phyloP scores from a whole-genome alignment of 2,888 invertebrate species.

The Pammene aurita region DNA sequence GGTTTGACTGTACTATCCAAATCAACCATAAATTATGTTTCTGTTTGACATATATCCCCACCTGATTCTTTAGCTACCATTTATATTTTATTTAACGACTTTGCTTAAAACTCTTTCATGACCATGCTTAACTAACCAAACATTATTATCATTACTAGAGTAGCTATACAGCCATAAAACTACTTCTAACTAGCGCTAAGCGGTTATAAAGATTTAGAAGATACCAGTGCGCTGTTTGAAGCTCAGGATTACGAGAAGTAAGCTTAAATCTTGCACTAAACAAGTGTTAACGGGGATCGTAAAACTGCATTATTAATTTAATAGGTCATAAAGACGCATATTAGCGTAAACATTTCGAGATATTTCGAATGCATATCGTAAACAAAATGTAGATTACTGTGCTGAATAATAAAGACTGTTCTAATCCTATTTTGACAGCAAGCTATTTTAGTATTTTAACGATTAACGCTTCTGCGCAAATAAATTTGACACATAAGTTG shows the following conservation, averaged over 20 bases:
- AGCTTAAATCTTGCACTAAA: constrained; percentile 38
- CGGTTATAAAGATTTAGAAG: constrained; percentile 35
- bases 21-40: neutral
- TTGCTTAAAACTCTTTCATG: constrained; percentile 21
- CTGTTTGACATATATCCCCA: neutral
- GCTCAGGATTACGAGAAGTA: constrained; percentile 25
- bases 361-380: constrained; percentile 35
- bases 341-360: constrained; percentile 38
- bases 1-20: too few relatives aligned
- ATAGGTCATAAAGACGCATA: constrained; percentile 30
- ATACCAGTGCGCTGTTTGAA: constrained; percentile 28
- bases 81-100: constrained; percentile 17
- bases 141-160: constrained; percentile 25
- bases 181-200: constrained; percentile 28
- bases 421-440: constrained; percentile 19
- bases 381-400: constrained; percentile 34
- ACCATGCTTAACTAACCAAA: constrained; percentile 22
- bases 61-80: neutral
- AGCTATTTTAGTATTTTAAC: constrained; percentile 8
- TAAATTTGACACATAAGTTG: neutral
- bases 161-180: constrained; percentile 28
- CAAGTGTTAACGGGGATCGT: constrained; percentile 34
- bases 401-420: constrained; percentile 12
- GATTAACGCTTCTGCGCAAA: neutral
- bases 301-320: constrained; percentile 36